Conservation (phyloP, 2,113 vertebrate genomes). For the Oophaga pumilio region DNA sequence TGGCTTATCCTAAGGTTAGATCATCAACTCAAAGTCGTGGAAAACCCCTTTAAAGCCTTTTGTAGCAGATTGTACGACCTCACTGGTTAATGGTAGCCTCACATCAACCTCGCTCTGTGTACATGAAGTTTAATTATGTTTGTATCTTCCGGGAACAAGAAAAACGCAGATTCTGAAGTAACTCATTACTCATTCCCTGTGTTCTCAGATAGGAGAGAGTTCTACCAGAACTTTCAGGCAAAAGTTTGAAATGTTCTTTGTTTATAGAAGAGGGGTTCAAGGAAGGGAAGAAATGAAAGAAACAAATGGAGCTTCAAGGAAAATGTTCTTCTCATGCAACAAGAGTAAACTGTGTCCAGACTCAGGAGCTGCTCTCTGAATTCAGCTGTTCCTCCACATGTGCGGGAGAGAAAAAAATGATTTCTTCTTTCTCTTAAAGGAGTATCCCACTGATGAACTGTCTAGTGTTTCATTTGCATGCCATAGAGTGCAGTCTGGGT, state of each 20-base stretch:
- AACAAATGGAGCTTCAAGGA: neutral
- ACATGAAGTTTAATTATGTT: neutral
- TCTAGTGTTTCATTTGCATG: too few species aligned
- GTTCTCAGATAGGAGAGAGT: constrained; percentile 24
- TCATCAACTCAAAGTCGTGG: too few species aligned
- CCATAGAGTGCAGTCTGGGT: too few species aligned
- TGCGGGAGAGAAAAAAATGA: neutral
- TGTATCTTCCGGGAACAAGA: neutral
- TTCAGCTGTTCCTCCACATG: neutral
- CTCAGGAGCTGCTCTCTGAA: neutral
- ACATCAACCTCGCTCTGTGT: neutral
- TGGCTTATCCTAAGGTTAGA: too few species aligned
- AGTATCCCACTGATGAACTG: too few species aligned
- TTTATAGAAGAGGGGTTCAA: neutral
- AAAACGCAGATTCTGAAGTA: neutral
- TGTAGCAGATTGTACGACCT: neutral
- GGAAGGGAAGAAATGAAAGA: constrained; percentile 21
- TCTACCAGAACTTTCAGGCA: neutral
- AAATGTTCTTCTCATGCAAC: constrained; percentile 24
- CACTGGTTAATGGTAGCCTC: neutral
- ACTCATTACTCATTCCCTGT: neutral
- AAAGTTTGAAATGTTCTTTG: constrained; percentile 3
- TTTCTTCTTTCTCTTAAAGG: neutral
- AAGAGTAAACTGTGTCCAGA: neutral
- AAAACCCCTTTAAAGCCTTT: neutral